A percentile compares a stretch with the other conserved stretches of the same genome.
phyloP scores from a whole-genome alignment of 1,140 invertebrate genomes.

The Hypsibius dujardini region DNA sequence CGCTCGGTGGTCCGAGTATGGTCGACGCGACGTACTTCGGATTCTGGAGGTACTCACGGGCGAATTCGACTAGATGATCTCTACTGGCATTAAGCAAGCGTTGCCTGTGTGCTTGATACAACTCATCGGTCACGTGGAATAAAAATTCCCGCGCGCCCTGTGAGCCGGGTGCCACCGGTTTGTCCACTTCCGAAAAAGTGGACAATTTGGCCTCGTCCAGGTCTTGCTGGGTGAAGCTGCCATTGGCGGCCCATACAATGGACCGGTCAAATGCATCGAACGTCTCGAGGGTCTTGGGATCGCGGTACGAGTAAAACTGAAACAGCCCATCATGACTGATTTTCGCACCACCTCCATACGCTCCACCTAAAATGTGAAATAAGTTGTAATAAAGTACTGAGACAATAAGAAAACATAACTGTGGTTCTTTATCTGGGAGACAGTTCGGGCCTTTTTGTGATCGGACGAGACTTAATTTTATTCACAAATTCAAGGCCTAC shows the following conservation, averaged over 20 bases:
- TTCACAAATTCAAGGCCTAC: too few relatives aligned
- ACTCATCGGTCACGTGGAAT: conserved; percentile 52
- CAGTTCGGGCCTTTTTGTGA: too few relatives aligned
- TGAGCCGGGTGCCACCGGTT: conserved; percentile 57
- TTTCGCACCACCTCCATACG: conserved; percentile 66
- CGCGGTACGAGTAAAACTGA: conserved; percentile 61
- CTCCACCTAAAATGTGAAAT: conserved; percentile 52
- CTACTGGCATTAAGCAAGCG: conserved; percentile 47
- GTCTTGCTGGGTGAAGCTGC: conserved; percentile 40
- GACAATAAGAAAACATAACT: background rate
- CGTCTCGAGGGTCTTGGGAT: conserved; percentile 60
- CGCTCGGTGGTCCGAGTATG: conserved; percentile 51
- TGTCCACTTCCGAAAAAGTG: conserved; percentile 63
- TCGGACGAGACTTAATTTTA: too few relatives aligned
- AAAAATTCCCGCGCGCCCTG: conserved; percentile 55
- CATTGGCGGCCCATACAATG: conserved; percentile 47
- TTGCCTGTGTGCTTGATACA: conserved; percentile 52
- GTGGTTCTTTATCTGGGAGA: too few relatives aligned
- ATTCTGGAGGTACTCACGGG: conserved; percentile 46
- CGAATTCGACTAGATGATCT: conserved; percentile 47
- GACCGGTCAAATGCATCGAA: conserved; percentile 57
- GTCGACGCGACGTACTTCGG: conserved; percentile 42
- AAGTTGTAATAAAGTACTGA: conserved; percentile 17
- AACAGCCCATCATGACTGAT: conserved; percentile 48
- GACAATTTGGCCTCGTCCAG: conserved; percentile 69